phyloP scores from a whole-genome alignment of 2,797 vertebrate species.

The Anguilla pacifica region DNA sequence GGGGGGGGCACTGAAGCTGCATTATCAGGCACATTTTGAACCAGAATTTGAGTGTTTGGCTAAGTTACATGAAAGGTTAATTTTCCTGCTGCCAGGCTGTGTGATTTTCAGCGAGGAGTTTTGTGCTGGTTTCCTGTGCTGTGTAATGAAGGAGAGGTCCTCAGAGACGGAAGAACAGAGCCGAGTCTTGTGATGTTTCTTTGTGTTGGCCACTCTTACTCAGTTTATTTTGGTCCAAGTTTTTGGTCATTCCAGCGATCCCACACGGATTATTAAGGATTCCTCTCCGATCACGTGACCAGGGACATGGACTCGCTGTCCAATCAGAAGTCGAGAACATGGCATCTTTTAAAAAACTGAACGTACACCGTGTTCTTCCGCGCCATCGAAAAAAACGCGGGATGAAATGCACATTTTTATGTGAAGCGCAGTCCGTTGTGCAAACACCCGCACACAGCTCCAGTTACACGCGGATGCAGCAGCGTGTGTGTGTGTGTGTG shows the following conservation, averaged over 20 bases:
- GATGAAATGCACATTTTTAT: conserved; percentile 39
- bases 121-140: not conserved
- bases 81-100: not conserved
- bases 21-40: not conserved
- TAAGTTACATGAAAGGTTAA: not conserved
- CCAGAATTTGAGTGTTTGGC: not conserved
- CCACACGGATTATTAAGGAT: conserved; percentile 31
- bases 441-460: conserved; percentile 35
- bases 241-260: not conserved
- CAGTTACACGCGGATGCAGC: conserved; percentile 44
- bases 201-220: conserved; percentile 4
- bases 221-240: conserved; percentile 14
- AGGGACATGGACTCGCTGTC: conserved; percentile 35
- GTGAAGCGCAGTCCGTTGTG: conserved; percentile 40
- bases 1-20: not conserved
- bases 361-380: not conserved
- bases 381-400: conserved; percentile 34
- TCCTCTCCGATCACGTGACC: conserved; percentile 48
- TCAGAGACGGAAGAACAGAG: not conserved
- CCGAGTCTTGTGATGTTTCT: not conserved
- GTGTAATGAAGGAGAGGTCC: not conserved
- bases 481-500: not conserved
- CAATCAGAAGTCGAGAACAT: conserved; percentile 17
- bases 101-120: not conserved
- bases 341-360: conserved; percentile 26